Evolutionary conservation across 2,888 invertebrate species (phyloP).

Genomic region (Diachrysia chrysitis): DNA sequence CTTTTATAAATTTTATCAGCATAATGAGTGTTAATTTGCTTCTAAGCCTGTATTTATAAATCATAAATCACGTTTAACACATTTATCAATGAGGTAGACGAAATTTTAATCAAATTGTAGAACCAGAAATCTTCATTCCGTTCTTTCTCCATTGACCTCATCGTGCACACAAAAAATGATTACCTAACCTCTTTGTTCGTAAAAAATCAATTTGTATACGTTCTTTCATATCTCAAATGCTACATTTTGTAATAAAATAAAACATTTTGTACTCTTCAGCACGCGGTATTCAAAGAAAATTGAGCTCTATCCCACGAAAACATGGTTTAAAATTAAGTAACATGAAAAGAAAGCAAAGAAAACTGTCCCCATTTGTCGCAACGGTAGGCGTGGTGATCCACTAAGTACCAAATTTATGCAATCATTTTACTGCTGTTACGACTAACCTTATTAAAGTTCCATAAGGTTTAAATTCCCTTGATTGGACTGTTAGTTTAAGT

Average conservation of each 20-base stretch:
- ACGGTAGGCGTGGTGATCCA: conserved; percentile 82
- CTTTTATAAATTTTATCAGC: background rate
- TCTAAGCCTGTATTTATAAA: background rate
- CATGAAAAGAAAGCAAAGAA: conserved; percentile 62
- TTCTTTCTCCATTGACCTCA: conserved; percentile 17
- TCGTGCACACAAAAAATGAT: conserved; percentile 46
- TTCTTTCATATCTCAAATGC: conserved; percentile 49
- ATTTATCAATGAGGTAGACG: background rate
- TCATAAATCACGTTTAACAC: background rate
- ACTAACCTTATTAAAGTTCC: background rate
- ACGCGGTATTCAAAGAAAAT: conserved; percentile 19
- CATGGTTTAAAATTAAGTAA: conserved; percentile 22
- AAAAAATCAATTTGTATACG: conserved; percentile 51
- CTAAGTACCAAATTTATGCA: conserved; percentile 51
- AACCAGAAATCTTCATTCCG: background rate
- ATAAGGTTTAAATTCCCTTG: conserved; percentile 34
- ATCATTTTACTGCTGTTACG: conserved; percentile 11
- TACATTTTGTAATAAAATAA: conserved; percentile 57
- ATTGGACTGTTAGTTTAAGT: conserved; percentile 4
- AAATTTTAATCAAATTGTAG: background rate
- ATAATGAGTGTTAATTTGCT: background rate
- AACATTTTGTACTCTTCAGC: conserved; percentile 36
- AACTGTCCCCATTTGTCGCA: conserved; percentile 86
- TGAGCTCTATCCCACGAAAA: conserved; percentile 19
- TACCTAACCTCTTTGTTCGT: conserved; percentile 54